These are phyloP conservation scores for Cebidichthys violaceus DNA, from an alignment of 2,113 vertebrate species.

Conservation along the genomic window DNA sequence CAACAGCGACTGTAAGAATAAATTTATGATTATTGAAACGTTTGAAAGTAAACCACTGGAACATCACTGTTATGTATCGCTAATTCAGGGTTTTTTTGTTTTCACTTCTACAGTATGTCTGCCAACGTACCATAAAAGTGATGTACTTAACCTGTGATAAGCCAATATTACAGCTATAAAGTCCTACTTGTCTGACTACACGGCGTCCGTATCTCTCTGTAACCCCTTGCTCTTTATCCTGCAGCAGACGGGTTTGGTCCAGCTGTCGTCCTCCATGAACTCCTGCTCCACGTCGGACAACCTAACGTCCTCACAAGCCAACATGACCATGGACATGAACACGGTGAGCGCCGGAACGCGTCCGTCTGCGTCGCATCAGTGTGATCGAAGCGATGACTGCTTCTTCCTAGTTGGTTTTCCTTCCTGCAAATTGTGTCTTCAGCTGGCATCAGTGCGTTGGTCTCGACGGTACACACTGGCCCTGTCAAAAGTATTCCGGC, in stretches of 20 bases:
- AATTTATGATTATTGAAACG: not conserved
- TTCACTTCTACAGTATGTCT: no score
- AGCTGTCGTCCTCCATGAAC: conserved; percentile 84
- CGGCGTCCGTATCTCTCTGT: conserved; percentile 6
- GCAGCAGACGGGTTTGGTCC: conserved; percentile 80
- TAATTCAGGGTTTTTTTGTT: no score
- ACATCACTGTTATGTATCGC: not conserved
- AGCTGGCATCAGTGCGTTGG: not conserved
- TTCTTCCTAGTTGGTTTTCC: not conserved
- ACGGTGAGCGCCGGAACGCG: conserved; percentile 83
- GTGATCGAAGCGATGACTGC: not conserved
- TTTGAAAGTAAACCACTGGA: not conserved
- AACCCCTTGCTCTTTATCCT: conserved; percentile 4
- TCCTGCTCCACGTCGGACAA: conserved; percentile 85
- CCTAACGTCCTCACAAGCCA: conserved; percentile 86
- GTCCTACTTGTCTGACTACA: not conserved
- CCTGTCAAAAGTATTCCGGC: not conserved
- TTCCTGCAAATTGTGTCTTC: conserved; percentile 5
- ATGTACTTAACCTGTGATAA: conserved; percentile 1
- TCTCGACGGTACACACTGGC: not conserved
- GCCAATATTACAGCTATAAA: conserved; percentile 1
- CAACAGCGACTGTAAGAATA: not conserved
- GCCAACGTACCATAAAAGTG: not conserved
- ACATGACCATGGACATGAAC: conserved; percentile 89
- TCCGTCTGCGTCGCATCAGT: not conserved